Evolutionary conservation across 2,113 vertebrate genomes (phyloP).

Genomic region (Phrynosoma blainvillii): DNA sequence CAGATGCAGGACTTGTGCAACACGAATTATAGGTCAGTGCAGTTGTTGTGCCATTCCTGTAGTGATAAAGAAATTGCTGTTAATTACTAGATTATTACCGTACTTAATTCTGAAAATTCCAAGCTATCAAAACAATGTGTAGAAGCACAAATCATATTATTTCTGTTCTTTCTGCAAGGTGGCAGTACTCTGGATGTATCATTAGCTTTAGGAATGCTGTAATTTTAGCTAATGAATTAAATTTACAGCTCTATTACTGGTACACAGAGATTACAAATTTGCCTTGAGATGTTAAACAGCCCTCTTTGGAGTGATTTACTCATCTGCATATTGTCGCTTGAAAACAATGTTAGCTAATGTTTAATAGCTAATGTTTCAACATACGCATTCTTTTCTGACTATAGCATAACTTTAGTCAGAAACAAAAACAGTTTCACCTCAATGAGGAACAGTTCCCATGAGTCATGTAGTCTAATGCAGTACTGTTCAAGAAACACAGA

Average conservation of each 20-base stretch:
- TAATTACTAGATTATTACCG: conserved; percentile 70
- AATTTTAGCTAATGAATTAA: conserved; percentile 49
- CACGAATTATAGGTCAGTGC: conserved; percentile 65
- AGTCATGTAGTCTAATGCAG: neutral
- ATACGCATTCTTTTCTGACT: conserved; percentile 50
- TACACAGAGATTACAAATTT: conserved; percentile 57
- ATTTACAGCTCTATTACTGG: conserved; percentile 37
- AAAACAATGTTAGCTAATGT: no score
- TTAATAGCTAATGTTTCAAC: conserved; percentile 44
- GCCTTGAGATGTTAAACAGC: conserved; percentile 49
- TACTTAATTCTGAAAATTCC: conserved; percentile 71
- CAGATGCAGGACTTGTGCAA: conserved; percentile 58
- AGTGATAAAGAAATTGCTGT: conserved; percentile 66
- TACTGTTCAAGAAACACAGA: conserved; percentile 19
- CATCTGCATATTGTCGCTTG: neutral
- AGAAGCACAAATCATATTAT: conserved; percentile 59
- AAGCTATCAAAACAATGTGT: conserved; percentile 59
- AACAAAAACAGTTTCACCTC: neutral
- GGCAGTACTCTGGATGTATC: conserved; percentile 44
- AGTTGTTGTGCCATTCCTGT: conserved; percentile 59
- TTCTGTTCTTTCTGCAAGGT: conserved; percentile 63
- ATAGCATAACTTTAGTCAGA: neutral
- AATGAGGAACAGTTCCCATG: neutral
- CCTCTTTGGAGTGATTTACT: conserved; percentile 42
- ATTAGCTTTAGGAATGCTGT: neutral